Base-by-base conservation (phyloP, 2,113 vertebrate genomes). In the Stigmatopora argus region DNA sequence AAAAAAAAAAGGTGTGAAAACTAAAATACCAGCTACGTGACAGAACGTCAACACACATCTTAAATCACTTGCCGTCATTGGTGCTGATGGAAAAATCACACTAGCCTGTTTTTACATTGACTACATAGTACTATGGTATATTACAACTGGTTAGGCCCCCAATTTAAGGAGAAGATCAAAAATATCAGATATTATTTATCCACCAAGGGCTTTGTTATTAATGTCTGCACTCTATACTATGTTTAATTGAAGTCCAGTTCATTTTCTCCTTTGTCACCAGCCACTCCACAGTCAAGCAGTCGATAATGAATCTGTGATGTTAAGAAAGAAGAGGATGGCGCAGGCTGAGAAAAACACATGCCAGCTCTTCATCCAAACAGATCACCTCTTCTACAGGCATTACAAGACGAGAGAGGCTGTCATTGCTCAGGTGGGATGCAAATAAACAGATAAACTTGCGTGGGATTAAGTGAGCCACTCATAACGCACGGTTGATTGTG, bases 321-420 rank as follows among this genome's bases (percentile, higher is more conserved):
- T 94, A 78, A 93, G 97, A 78, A 96, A 86, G 83, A 96, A 88
- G 71, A 93, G 97, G 85, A 96, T 96, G 73, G 89, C 95, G 15
- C 92, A 92, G 87, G 93, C 91, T 51, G 95, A 97, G 86, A 98
- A 92, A 77, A 98, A 99, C 84, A 99, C 97, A 0, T 99, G 96
- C 68, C 96, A 98, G 86, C 93, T 99, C 11, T 98, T 96, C 74
- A 98, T 99, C 81, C 97, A 99, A 86, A 98, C 97, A 0, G 97
- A 99, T 85, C 97, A 99, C 75, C 92, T 99, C 15, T 99, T 99
- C 85, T 97, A 64, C 83, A 95, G 93, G 69, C 93, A 94, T 77
- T 98, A 99, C 48, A 95, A 95, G 84, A 94, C 93, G 63, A 92
- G 95, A 74, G 96, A 99, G 88, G 96, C 97, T 38, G 97, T 99